Conservation (phyloP, 2,113 vertebrate genomes). For the Chaenogobius annularis region DNA sequence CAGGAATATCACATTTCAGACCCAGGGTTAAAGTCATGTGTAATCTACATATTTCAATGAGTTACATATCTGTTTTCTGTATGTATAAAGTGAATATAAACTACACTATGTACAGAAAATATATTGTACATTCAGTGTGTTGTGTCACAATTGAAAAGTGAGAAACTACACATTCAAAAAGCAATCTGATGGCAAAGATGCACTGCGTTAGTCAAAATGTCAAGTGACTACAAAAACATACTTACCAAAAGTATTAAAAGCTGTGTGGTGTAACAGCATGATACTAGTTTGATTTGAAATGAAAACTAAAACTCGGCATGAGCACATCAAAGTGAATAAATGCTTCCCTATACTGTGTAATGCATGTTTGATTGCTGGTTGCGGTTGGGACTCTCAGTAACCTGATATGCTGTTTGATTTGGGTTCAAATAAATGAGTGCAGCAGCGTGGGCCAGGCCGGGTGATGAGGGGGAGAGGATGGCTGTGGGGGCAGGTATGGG, state of each 20-base stretch:
- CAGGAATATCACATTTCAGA: too few relatives aligned
- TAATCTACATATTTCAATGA: too few relatives aligned
- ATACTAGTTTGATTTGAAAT: conserved; percentile 7
- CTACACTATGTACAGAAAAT: too few relatives aligned
- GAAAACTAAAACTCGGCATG: conserved; percentile 31
- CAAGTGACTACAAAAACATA: neutral
- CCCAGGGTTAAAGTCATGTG: too few relatives aligned
- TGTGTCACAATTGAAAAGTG: too few relatives aligned
- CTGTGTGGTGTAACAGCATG: conserved; percentile 14
- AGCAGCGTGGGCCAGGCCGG: conserved; percentile 37
- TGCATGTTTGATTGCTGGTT: conserved; percentile 62
- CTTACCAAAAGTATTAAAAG: conserved; percentile 9
- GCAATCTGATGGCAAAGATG: too few relatives aligned
- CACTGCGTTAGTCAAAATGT: neutral
- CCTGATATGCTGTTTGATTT: conserved; percentile 67
- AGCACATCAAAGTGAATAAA: conserved; percentile 36
- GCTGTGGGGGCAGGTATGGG: conserved; percentile 62
- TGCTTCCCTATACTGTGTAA: conserved; percentile 21
- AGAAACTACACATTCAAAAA: too few relatives aligned
- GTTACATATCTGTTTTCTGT: too few relatives aligned
- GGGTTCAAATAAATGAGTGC: conserved; percentile 57
- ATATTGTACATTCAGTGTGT: too few relatives aligned
- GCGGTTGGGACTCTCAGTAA: conserved; percentile 59
- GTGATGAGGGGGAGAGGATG: conserved; percentile 40
- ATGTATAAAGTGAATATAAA: too few relatives aligned